Conservation (phyloP, 2,797 vertebrate genomes). For the Poeciliopsis gracilis region DNA sequence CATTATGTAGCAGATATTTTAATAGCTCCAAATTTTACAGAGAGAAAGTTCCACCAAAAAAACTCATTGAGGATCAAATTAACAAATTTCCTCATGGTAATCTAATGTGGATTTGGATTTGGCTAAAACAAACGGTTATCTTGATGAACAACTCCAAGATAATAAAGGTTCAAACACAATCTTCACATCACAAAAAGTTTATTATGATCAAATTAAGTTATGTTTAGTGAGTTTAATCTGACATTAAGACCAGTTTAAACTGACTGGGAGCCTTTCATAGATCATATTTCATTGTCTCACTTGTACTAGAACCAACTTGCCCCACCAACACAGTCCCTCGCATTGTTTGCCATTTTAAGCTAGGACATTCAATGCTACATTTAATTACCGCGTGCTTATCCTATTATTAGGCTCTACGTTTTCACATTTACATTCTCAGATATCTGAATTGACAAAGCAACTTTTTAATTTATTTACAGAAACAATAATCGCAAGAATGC, state of each 20-base stretch:
- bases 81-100: background rate
- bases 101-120: background rate
- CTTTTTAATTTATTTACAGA: background rate
- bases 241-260: constrained; percentile 4
- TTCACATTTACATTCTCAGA: background rate
- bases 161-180: background rate
- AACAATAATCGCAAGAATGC: background rate
- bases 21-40: background rate
- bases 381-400: background rate
- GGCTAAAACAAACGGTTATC: background rate
- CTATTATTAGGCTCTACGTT: constrained; percentile 3
- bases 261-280: constrained; percentile 1
- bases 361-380: background rate
- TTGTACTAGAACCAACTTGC: constrained; percentile 31
- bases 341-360: constrained; percentile 25
- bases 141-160: background rate
- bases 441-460: background rate
- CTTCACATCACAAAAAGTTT: background rate
- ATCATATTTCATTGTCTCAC: constrained; percentile 29
- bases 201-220: background rate
- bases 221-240: background rate
- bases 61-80: background rate
- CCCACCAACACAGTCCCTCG: background rate
- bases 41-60: background rate
- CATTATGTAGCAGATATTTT: background rate